Percentiles rank a stretch among this genome's conserved stretches.
phyloP scores from a whole-genome alignment of 2,113 vertebrate genomes.

The Crypturellus undulatus region DNA sequence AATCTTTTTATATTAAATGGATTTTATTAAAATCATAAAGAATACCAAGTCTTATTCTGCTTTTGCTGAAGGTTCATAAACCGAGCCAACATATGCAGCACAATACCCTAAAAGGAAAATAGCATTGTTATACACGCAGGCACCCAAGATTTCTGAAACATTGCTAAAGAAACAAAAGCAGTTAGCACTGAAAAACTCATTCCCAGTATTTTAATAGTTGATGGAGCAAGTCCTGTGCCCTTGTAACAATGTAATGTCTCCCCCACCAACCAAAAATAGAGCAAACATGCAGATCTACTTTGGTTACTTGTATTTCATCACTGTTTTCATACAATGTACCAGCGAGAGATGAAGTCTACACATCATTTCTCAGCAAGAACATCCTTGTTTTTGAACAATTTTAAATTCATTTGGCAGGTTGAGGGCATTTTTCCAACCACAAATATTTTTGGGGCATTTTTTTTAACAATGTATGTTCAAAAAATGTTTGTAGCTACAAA shows the following conservation, averaged over 20 bases:
- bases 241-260: background rate
- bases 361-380: conserved; percentile 54
- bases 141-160: background rate
- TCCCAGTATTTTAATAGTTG: conserved; percentile 12
- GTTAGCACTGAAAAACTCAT: background rate
- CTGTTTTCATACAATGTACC: conserved; percentile 25
- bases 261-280: conserved; percentile 32
- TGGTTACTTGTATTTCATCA: conserved; percentile 45
- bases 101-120: background rate
- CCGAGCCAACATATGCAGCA: background rate
- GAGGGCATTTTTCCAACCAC: conserved; percentile 58
- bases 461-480: conserved; percentile 30
- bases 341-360: conserved; percentile 33
- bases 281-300: background rate
- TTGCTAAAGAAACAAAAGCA: background rate
- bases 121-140: background rate
- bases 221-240: background rate
- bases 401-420: conserved; percentile 61
- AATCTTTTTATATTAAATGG: background rate
- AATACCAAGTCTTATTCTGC: background rate
- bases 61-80: background rate
- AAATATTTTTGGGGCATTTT: conserved; percentile 56
- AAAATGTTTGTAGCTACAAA: conserved; percentile 47
- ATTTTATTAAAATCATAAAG: background rate
- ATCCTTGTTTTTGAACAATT: conserved; percentile 64